phyloP scores from a whole-genome alignment of 1,140 invertebrate species.

The Carcinoscorpius rotundicauda region DNA sequence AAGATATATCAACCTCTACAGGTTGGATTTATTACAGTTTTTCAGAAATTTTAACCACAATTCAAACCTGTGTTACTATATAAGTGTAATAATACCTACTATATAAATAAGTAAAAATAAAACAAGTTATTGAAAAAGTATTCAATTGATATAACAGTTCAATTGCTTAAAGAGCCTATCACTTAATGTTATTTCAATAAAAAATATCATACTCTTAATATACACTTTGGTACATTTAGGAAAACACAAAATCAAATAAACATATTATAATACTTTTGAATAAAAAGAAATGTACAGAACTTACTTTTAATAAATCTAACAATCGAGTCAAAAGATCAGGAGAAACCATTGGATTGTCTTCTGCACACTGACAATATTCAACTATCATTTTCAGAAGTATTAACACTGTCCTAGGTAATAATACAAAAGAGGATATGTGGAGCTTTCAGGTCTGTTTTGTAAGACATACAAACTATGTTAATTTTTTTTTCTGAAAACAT shows the following conservation, averaged over 20 bases:
- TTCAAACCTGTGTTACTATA: too few species aligned
- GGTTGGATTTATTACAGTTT: too few species aligned
- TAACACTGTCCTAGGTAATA: conserved; percentile 42
- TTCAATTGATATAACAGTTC: too few species aligned
- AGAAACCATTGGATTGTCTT: conserved; percentile 42
- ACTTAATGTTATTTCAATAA: neutral
- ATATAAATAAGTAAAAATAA: too few species aligned
- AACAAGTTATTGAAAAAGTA: too few species aligned
- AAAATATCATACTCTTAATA: neutral
- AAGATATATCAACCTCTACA: too few species aligned
- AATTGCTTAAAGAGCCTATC: neutral
- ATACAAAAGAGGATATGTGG: conserved; percentile 16
- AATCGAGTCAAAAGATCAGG: conserved; percentile 69
- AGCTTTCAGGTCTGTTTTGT: too few species aligned
- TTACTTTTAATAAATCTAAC: conserved; percentile 59
- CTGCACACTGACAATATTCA: conserved; percentile 74
- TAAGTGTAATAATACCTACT: too few species aligned
- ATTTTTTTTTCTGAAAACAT: too few species aligned
- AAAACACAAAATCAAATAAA: neutral
- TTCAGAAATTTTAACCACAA: too few species aligned
- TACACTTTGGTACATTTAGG: neutral
- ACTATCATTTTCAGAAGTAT: conserved; percentile 73
- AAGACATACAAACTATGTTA: too few species aligned
- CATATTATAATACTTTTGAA: neutral
- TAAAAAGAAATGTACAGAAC: conserved; percentile 1